Conservation (phyloP, 2,113 vertebrate genomes). For the Corythaixoides concolor region DNA sequence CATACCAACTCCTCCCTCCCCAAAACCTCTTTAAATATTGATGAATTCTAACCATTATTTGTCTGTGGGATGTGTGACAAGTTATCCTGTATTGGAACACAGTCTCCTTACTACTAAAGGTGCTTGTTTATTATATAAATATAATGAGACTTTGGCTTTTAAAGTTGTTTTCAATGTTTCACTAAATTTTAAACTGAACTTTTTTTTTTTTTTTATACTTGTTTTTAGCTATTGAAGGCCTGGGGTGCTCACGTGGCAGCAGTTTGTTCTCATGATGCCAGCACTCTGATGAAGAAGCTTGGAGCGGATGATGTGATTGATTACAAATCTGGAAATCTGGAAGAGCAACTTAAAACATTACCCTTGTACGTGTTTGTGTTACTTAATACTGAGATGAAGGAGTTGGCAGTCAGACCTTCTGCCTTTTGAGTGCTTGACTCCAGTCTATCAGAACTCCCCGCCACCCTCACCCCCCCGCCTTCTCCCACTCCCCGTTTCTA, state of each 20-base stretch:
- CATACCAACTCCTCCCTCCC: not conserved
- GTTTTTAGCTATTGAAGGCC: conserved; percentile 86
- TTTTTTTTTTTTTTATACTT: not conserved
- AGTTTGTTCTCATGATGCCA: conserved; percentile 90
- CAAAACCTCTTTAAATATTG: not conserved
- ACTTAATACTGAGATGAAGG: not conserved
- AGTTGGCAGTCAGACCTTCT: not conserved
- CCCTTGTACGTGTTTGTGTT: conserved; percentile 77
- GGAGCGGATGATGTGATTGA: conserved; percentile 89
- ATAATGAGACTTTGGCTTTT: not conserved
- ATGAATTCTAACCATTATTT: not conserved
- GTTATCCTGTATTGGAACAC: not conserved
- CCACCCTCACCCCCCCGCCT: not conserved
- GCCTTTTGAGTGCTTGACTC: not conserved
- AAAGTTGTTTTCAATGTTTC: not conserved
- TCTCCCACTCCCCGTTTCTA: not conserved
- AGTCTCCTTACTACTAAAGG: not conserved
- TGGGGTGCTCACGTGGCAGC: conserved; percentile 94
- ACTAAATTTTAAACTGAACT: not conserved
- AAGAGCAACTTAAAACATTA: conserved; percentile 77
- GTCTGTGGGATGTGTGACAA: not conserved
- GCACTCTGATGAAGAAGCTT: conserved; percentile 80
- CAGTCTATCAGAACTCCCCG: not conserved
- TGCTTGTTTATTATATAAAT: not conserved
- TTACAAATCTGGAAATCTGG: conserved; percentile 83